Percentiles rank a stretch among this genome's conserved stretches.
These are phyloP conservation scores for Chionodraco myersi DNA, from an alignment of 2,113 vertebrate species.

Conservation along the genomic window DNA sequence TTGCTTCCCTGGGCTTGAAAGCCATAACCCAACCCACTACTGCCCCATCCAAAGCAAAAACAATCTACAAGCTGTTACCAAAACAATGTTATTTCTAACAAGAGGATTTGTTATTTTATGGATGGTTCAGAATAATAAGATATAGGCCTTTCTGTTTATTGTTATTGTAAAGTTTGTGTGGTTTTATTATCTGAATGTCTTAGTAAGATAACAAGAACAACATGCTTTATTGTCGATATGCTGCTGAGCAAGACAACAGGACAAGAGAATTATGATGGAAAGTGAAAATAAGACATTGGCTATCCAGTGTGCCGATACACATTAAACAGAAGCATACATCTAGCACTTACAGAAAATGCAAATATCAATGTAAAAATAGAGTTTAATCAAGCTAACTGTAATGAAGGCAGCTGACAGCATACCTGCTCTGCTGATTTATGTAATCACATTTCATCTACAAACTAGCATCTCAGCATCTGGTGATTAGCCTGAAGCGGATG, in stretches of 20 bases:
- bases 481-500: background rate
- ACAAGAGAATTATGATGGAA: too few species aligned
- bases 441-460: conserved; percentile 6
- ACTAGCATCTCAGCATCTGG: background rate
- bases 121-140: background rate
- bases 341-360: too few species aligned
- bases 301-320: too few species aligned
- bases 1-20: conserved; percentile 9
- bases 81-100: background rate
- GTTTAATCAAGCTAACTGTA: background rate
- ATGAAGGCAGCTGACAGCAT: background rate
- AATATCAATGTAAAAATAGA: too few species aligned
- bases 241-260: too few species aligned
- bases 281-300: too few species aligned
- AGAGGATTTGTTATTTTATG: background rate
- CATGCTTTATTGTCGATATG: too few species aligned
- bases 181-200: conserved; percentile 2
- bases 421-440: conserved; percentile 14
- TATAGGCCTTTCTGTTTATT: background rate
- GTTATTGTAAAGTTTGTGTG: conserved; percentile 3
- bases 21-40: background rate
- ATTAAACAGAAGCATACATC: too few species aligned
- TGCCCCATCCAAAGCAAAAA: background rate
- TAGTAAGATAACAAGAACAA: too few species aligned
- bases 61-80: background rate